Evolutionary conservation across 2,888 invertebrate species (phyloP), one percentile per base, ranked within the genome.

Genomic region (Athalia rosae): DNA sequence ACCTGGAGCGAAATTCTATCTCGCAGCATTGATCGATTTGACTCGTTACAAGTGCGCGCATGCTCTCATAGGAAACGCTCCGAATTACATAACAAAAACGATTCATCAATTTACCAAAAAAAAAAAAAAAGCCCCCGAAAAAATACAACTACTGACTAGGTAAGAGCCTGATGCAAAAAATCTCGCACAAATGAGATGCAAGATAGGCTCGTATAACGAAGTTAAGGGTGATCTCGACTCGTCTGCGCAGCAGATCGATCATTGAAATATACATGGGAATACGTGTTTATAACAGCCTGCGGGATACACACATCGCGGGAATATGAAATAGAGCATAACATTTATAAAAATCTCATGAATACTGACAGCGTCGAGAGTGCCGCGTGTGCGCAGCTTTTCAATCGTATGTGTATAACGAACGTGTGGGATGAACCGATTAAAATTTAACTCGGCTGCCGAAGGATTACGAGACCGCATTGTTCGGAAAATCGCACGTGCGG

Each of bases 381-480:
- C 28, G 28, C 28, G 28, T 28, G 28, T 47, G 50, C 15, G 50
- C 11, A 67, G 50, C 50, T 11, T 67, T 67, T 67, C 50, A 15
- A 67, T 67, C 66, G 53, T 5, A 66, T 4, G n/a, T n/a, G n/a
- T 6, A 41, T 11, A 67, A 64, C 47, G 13, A n/a, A n/a, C 15
- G 11, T 4, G 50, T 67, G 53, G 67, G 67, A 67, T 67, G 41
- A n/a, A 50, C 8, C 11, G 41, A 67, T 67, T 67, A 4, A 67
- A 67, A 41, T 53, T 67, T 15, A 28, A 41, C 28, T 67, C 11
- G 4, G 11, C 28, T 28, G 28, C 28, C 28, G 28, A 28, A 28
- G 28, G 28, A 28, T 28, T 28, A 28, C 28, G 28, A 28, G 28
- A 28, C 28, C 28, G 28, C 28, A 28, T 28, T 28, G 28, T 28